Conservation (phyloP, 2,113 vertebrate genomes). For the Eulacestoma nigropectus region DNA sequence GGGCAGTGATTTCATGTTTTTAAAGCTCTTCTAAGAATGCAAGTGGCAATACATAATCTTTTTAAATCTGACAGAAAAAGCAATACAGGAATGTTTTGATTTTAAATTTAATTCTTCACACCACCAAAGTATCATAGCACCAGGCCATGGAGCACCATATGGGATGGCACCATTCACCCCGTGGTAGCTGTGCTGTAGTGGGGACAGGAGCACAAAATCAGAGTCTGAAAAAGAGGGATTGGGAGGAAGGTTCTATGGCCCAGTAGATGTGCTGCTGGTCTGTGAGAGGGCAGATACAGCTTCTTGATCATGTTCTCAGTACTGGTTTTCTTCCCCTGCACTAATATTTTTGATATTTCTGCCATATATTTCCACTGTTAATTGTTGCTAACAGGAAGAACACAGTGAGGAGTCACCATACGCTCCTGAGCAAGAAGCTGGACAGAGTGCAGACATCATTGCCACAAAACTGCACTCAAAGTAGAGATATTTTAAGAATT, state of each 20-base stretch:
- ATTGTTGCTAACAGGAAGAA: not conserved
- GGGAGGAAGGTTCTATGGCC: not conserved
- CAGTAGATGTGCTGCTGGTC: not conserved
- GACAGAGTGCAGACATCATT: not conserved
- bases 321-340: not conserved
- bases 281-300: not conserved
- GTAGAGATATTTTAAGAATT: not conserved
- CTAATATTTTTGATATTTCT: not conserved
- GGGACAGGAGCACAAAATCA: not conserved
- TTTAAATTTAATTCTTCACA: not conserved
- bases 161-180: not conserved
- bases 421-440: not conserved
- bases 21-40: not conserved
- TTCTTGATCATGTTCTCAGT: not conserved
- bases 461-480: not conserved
- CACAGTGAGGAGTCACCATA: not conserved
- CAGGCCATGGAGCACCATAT: not conserved
- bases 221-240: not conserved
- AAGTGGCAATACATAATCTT: not conserved
- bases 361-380: not conserved
- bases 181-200: not conserved
- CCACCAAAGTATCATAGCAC: fast-evolving
- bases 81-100: not conserved
- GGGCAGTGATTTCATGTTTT: not conserved
- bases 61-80: not conserved